Evolutionary conservation across 2,113 vertebrate species (phyloP).

Genomic region (Atrichornis clamosus): DNA sequence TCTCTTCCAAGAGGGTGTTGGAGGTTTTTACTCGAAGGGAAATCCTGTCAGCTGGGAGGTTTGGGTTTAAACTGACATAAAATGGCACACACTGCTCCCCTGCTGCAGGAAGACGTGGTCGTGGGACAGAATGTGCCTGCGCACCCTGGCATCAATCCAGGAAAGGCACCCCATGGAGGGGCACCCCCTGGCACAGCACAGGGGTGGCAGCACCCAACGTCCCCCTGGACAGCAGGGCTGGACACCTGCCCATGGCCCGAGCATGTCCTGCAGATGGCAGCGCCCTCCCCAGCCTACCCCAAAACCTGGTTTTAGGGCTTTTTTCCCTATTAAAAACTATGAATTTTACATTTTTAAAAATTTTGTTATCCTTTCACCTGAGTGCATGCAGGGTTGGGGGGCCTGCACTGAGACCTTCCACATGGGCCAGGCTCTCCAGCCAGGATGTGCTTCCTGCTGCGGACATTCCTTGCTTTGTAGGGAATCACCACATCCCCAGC

Average conservation of each 20-base stretch:
- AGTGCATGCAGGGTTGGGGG: fast-evolving
- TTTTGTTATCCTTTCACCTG: neutral
- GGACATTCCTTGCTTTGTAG: neutral
- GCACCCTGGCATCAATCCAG: neutral
- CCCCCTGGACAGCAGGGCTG: neutral
- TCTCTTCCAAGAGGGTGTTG: neutral
- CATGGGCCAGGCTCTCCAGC: fast-evolving
- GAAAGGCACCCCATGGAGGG: neutral
- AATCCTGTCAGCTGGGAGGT: neutral
- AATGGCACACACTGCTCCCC: neutral
- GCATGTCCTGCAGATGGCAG: neutral
- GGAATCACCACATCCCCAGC: fast-evolving
- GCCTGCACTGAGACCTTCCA: neutral
- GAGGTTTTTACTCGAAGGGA: neutral
- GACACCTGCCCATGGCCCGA: neutral
- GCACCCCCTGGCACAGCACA: neutral
- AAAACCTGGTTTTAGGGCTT: neutral
- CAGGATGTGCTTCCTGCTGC: neutral
- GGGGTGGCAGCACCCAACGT: neutral
- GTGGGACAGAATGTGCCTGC: neutral
- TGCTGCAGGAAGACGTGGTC: neutral
- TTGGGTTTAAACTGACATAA: neutral
- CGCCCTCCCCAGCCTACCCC: neutral
- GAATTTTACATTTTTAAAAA: neutral
- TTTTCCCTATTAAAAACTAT: neutral